phyloP scores from a whole-genome alignment of 2,113 vertebrate species.

The Xenotilapia leptura region DNA sequence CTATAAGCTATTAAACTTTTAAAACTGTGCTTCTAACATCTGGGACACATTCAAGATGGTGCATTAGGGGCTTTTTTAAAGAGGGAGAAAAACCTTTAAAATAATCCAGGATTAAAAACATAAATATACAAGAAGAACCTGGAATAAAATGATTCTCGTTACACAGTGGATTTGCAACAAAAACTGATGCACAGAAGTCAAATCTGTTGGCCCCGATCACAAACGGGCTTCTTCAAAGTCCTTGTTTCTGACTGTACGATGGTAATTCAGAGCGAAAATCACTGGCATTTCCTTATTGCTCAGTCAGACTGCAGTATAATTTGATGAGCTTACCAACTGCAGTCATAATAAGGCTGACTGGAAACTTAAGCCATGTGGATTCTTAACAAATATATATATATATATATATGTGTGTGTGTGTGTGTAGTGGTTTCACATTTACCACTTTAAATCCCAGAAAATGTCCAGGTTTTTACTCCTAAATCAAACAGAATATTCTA shows the following conservation, averaged over 20 bases:
- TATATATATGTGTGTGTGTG: too few species aligned
- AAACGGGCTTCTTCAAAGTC: neutral
- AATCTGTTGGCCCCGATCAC: neutral
- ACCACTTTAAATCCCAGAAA: neutral
- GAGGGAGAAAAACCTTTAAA: neutral
- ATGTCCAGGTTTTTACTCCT: neutral
- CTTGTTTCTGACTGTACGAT: neutral
- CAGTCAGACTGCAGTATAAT: neutral
- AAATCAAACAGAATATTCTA: neutral
- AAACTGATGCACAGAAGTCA: neutral
- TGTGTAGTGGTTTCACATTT: neutral
- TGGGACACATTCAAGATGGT: neutral
- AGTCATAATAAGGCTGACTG: neutral
- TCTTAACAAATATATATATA: neutral
- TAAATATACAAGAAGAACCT: neutral
- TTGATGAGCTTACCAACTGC: neutral
- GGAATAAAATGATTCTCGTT: neutral
- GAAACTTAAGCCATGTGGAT: neutral
- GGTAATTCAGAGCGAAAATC: neutral
- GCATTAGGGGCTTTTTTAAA: neutral
- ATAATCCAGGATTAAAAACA: neutral
- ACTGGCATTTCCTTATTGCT: neutral
- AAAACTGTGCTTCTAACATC: neutral
- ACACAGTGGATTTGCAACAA: neutral
- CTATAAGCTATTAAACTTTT: neutral